Evolutionary conservation across 2,113 vertebrate genomes (phyloP).

Genomic region (Epinephelus moara): DNA sequence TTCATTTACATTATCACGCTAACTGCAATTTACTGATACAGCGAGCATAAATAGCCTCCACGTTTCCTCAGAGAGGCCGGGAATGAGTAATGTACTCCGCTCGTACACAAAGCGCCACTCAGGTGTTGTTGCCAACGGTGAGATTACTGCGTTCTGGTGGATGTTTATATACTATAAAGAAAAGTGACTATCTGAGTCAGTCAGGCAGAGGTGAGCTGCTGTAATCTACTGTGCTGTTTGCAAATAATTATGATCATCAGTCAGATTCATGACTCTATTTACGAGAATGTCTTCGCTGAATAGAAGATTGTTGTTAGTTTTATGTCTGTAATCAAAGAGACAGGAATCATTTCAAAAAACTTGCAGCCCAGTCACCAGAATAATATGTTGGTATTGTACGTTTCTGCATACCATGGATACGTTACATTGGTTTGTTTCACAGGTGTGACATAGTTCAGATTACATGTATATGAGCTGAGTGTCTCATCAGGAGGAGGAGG

Average conservation of each 20-base stretch:
- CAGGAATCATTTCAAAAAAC: too few relatives aligned
- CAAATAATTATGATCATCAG: background rate
- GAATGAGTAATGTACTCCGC: constrained; percentile 19
- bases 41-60: background rate
- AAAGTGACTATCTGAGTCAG: background rate
- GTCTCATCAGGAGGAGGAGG: too few relatives aligned
- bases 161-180: background rate
- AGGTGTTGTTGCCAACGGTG: background rate
- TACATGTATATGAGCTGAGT: too few relatives aligned
- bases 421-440: too few relatives aligned
- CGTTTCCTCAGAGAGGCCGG: background rate
- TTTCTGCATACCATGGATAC: too few relatives aligned
- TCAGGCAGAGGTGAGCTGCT: background rate
- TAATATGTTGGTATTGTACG: too few relatives aligned
- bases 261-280: constrained; percentile 3
- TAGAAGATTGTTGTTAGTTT: background rate
- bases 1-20: constrained; percentile 29
- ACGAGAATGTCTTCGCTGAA: background rate
- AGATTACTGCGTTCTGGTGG: background rate
- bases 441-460: too few relatives aligned
- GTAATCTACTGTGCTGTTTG: background rate
- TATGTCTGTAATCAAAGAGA: background rate
- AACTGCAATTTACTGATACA: constrained; percentile 25
- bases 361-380: too few relatives aligned
- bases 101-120: background rate